phyloP scores from a whole-genome alignment of 2,113 vertebrate species.

The Procavia capensis region DNA sequence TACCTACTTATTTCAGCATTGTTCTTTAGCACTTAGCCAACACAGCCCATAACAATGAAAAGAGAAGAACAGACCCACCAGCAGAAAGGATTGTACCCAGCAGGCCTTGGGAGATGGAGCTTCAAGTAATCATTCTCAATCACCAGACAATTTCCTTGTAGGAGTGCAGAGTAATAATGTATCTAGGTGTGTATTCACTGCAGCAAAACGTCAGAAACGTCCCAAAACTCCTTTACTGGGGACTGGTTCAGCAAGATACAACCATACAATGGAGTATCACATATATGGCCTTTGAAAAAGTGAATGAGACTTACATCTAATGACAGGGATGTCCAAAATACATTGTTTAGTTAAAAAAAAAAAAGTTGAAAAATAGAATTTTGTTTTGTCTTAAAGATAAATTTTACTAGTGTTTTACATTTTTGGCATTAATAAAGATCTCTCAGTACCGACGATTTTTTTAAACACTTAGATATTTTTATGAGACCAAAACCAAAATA shows the following conservation, averaged over 20 bases:
- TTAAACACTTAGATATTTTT: not conserved
- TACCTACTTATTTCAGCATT: not conserved
- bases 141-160: not conserved
- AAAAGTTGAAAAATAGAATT: not conserved
- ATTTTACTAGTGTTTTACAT: not conserved
- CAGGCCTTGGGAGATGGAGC: not conserved
- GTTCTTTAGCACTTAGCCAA: not conserved
- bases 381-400: not conserved
- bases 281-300: fast-evolving
- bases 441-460: not conserved
- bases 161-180: not conserved
- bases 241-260: not conserved
- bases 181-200: not conserved
- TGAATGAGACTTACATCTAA: not conserved
- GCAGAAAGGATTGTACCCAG: not conserved
- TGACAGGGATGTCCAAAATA: not conserved
- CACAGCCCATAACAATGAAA: not conserved
- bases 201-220: not conserved
- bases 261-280: not conserved
- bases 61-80: not conserved
- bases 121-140: not conserved
- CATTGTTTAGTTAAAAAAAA: not conserved
- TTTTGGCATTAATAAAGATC: not conserved
- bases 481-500: not conserved
- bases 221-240: not conserved